Base-by-base conservation (phyloP, 1,140 invertebrate species). In the Heliconius eleuchia region DNA sequence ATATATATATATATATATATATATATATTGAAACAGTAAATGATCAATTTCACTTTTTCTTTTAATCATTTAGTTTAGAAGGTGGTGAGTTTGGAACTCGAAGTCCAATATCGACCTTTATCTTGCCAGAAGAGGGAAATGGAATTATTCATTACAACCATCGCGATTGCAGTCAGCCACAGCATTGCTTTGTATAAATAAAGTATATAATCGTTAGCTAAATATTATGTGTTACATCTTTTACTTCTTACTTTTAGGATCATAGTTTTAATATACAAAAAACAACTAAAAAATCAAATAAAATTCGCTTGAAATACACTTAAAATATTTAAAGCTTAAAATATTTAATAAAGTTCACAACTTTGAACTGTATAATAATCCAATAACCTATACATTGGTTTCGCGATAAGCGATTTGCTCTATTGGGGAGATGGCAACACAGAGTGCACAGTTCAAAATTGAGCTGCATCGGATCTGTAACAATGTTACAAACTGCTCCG, bases 381-480 rank as follows among this genome's bases (percentile, higher is more conserved):
- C 60, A 66, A 66, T 66, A 30, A 27, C 13, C 60, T 30, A 27
- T 66, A 66, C 27, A 66, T 30, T 30, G 60, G 11, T 30, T 66
- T 66, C 60, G 4, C 30, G 27, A 66, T 66, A 66, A 66, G 60
- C 27, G 60, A 66, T 30, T 66, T 30, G 27, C 4, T 23, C 27
- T 27, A 66, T 30, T 30, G 27, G n/a, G 8, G 60, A 72, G 30
- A 72, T 42, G 71, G 71, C 71, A 72, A 39, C 71, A 50, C 57
- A 23, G n/a, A 75, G 74, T 75, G 74, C 37, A 55, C 30, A 37
- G 50, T 55, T 60, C 55, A 60, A 75, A 75, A 30, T 75, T 75
- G 55, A 34, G 39, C 74, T 39, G 57, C 34, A 37, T 66, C 52
- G 50, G 27, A 39, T 66, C 23, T 42, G 70, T 71, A 72, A 72